These are phyloP conservation scores for Episyrphus balteatus DNA, from an alignment of 1,140 invertebrate genomes.

Conservation along the genomic window DNA sequence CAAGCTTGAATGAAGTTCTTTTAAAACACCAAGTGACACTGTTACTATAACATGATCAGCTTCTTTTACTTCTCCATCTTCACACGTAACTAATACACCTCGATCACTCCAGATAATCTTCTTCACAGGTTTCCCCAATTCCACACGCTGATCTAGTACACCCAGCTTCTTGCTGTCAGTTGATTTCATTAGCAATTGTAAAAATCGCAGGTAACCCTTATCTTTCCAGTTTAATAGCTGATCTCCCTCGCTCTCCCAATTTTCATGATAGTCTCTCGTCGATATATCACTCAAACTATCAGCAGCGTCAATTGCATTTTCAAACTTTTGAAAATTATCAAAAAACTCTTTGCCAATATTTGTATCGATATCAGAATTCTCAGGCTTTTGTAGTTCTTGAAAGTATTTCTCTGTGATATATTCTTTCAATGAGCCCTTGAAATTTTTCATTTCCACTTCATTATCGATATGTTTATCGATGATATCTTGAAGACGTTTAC, in stretches of 20 bases:
- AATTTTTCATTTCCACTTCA: conserved; percentile 7
- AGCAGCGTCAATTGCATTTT: conserved; percentile 41
- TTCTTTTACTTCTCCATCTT: conserved; percentile 41
- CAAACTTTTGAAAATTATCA: conserved; percentile 39
- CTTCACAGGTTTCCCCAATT: conserved; percentile 38
- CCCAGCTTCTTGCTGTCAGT: conserved; percentile 22
- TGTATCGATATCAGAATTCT: conserved; percentile 2
- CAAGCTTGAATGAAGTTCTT: conserved; percentile 40
- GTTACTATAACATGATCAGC: conserved; percentile 53
- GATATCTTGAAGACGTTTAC: neutral
- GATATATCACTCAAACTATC: conserved; percentile 46
- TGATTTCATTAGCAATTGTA: conserved; percentile 44
- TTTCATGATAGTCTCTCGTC: conserved; percentile 37
- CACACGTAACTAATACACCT: conserved; percentile 40
- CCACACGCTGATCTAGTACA: neutral
- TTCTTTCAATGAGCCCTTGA: conserved; percentile 26
- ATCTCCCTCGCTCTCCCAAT: conserved; percentile 44
- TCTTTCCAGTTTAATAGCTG: conserved; percentile 44
- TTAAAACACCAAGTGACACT: conserved; percentile 51
- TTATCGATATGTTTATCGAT: neutral
- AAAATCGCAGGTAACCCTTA: conserved; percentile 42
- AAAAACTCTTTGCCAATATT: conserved; percentile 30
- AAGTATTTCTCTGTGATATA: conserved; percentile 10
- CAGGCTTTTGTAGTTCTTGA: conserved; percentile 2
- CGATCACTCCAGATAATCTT: conserved; percentile 28